Conservation (phyloP, 2,888 invertebrate species). For the Orchesella flavescens region DNA sequence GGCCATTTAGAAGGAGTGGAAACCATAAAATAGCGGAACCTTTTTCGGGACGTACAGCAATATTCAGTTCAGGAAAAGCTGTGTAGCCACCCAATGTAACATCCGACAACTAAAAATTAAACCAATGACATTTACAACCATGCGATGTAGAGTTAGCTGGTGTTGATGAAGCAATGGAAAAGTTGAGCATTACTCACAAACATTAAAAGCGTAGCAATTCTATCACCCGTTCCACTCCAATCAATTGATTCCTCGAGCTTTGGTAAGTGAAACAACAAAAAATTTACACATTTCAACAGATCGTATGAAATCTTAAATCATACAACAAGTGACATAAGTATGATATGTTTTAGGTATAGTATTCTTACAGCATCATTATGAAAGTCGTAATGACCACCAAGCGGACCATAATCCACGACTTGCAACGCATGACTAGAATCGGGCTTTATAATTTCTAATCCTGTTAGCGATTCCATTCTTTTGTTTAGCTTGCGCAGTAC, state of each 20-base stretch:
- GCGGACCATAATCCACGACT: constrained; percentile 4
- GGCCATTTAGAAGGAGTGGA: constrained; percentile 46
- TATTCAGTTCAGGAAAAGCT: constrained; percentile 45
- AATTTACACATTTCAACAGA: no score
- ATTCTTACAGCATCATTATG: constrained; percentile 29
- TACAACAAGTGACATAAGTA: no score
- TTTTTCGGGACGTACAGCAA: constrained; percentile 5
- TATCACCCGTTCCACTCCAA: constrained; percentile 1
- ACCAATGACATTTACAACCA: no score
- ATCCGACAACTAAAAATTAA: constrained; percentile 30
- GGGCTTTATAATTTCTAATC: constrained; percentile 12
- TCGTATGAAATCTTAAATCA: no score
- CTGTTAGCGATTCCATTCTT: constrained; percentile 3
- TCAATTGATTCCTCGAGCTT: not conserved
- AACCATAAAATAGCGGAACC: constrained; percentile 65
- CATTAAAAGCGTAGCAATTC: constrained; percentile 35
- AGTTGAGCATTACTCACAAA: constrained; percentile 37
- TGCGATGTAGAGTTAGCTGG: no score
- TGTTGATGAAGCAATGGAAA: no score
- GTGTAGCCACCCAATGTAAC: constrained; percentile 50
- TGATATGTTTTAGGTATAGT: not conserved
- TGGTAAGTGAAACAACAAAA: not conserved
- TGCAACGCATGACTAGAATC: constrained; percentile 24
- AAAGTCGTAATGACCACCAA: constrained; percentile 42
- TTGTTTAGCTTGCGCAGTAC: not conserved